Evolutionary conservation across 2,888 invertebrate species (phyloP), one percentile per base, ranked within the genome.

Genomic region (Campoletis raptor): DNA sequence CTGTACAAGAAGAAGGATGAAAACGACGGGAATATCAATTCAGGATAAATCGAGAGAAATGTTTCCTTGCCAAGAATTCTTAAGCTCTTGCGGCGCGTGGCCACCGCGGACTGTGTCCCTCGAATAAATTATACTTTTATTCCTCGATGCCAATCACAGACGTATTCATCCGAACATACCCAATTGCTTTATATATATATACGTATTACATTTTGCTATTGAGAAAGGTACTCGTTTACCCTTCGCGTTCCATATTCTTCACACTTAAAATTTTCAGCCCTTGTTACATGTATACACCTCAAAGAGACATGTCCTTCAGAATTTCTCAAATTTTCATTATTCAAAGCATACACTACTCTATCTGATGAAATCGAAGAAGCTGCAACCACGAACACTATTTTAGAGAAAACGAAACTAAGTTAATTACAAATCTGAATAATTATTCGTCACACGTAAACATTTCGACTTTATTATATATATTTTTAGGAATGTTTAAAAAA

Each of bases 141-240:
- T 90, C 85, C 90, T 90, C 92, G 91, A 92, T 92, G 89, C 91
- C 94, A 94, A 94, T 94, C 94, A 94, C 92, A 90, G 92, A 79
- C 87, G 90, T 92, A 94, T 94, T 94, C 94, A 93, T 89, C 64
- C 78, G 69, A 40, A 67, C 82, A 89, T 67, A 81, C 86, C 70
- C 24, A 30, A 57, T 57, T 24, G 36, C 54, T 72, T 42, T 72
- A 48, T 10, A 42, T 67, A 54, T 69, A 69, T 42, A 67, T 54
- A 81, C 66, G 36, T 70, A 72, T n/a, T 76, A 78, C 52, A 40
- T 48, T 24, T 64, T 40, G 64, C 48, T 61, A 52, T 24, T 40
- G 40, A 61, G 12, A 61, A 83, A 86, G 80, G 67, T 81, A 83
- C 81, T 78, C 81, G 36, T 81, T 81, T 73, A 78, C 81, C 77